Percentiles rank a stretch among this genome's conserved stretches.
Evolutionary conservation across 2,797 vertebrate species (phyloP).

Genomic region (Selene dorsalis): DNA sequence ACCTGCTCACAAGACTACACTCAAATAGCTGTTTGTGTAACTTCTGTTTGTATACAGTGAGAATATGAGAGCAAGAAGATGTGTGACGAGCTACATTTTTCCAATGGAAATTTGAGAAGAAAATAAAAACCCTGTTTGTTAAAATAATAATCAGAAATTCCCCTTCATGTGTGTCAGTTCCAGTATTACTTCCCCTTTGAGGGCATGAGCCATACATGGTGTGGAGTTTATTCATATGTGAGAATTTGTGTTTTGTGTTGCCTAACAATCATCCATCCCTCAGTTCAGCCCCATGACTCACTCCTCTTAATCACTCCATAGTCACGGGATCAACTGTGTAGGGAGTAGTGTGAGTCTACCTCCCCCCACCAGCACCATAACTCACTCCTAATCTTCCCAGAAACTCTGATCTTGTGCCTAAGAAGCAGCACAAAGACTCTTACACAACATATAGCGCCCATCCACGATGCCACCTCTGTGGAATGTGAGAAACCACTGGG

Average conservation of each 20-base stretch:
- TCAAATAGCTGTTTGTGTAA: neutral
- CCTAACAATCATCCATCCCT: conserved; percentile 47
- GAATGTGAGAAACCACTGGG: conserved; percentile 58
- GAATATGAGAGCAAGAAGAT: neutral
- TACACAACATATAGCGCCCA: conserved; percentile 46
- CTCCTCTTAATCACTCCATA: conserved; percentile 70
- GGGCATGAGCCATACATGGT: neutral
- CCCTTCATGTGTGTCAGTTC: neutral
- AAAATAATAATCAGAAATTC: neutral
- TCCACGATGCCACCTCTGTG: conserved; percentile 28
- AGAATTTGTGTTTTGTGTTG: conserved; percentile 1
- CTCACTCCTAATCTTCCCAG: conserved; percentile 73
- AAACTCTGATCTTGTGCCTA: conserved; percentile 77
- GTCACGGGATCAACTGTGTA: conserved; percentile 77
- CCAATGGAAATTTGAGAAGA: neutral
- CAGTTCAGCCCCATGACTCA: conserved; percentile 76
- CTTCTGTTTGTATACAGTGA: neutral
- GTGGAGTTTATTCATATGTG: neutral
- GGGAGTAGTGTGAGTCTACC: conserved; percentile 35
- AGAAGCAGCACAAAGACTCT: conserved; percentile 73
- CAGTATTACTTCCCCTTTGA: conserved; percentile 25
- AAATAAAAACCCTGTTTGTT: neutral
- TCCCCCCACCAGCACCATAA: conserved; percentile 11
- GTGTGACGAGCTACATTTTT: neutral
- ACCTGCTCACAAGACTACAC: neutral